Conservation (phyloP, 1,140 invertebrate species). For the Sinonovacula constricta region DNA sequence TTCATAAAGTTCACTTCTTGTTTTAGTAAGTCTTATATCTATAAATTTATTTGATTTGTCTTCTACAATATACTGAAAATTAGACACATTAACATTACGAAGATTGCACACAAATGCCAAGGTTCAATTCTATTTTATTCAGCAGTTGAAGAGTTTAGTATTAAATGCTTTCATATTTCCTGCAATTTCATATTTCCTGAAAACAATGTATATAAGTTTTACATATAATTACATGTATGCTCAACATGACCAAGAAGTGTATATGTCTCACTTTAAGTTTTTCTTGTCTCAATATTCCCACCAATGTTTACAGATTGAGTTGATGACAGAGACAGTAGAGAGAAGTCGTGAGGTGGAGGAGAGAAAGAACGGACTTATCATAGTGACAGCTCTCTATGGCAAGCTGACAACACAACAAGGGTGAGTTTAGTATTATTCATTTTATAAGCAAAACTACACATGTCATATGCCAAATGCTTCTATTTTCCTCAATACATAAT, state of each 20-base stretch:
- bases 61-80: not conserved
- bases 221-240: not conserved
- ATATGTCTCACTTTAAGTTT: no score
- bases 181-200: no score
- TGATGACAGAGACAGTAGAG: conserved; percentile 86
- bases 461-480: no score
- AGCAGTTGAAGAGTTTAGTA: not conserved
- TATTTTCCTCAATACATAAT: not conserved
- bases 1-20: not conserved
- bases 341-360: conserved; percentile 85
- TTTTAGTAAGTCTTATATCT: not conserved
- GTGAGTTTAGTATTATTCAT: conserved; percentile 50
- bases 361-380: conserved; percentile 89
- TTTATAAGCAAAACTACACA: no score
- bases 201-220: not conserved
- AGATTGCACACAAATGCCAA: not conserved
- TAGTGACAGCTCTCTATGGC: conserved; percentile 89
- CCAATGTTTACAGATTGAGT: conserved; percentile 81
- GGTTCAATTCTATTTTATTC: no score
- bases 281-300: conserved; percentile 65
- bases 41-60: not conserved
- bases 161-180: no score
- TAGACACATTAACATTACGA: not conserved
- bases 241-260: not conserved
- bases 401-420: conserved; percentile 70